Percentiles rank a stretch among this genome's conserved stretches.
Conservation (phyloP, 2,888 invertebrate genomes). For the Lobophora halterata region DNA sequence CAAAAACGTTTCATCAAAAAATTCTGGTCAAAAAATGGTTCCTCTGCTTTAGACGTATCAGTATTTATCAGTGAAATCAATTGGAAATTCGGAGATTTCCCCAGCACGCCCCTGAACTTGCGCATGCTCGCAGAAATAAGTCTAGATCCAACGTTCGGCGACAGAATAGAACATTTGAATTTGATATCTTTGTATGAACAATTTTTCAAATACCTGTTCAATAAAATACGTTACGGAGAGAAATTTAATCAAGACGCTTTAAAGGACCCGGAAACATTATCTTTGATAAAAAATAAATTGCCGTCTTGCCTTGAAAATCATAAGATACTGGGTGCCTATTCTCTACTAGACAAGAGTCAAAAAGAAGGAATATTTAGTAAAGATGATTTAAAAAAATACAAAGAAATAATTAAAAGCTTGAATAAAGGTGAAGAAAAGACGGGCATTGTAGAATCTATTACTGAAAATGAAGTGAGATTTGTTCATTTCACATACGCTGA, state of each 20-base stretch:
- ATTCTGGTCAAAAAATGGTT: conserved; percentile 3
- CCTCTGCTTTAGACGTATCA: too few species aligned
- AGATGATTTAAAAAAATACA: background rate
- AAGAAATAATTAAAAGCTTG: conserved; percentile 4
- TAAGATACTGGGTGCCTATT: conserved; percentile 6
- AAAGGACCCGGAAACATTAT: conserved; percentile 25
- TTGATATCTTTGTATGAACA: conserved; percentile 22
- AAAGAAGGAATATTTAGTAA: background rate
- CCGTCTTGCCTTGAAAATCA: conserved; percentile 1
- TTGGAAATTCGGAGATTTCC: conserved; percentile 21
- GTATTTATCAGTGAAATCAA: background rate
- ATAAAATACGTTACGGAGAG: conserved; percentile 28
- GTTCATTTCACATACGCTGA: conserved; percentile 32
- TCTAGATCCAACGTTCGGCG: too few species aligned
- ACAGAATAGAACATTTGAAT: too few species aligned
- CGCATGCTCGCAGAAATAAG: conserved; percentile 30
- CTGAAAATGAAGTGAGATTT: conserved; percentile 23
- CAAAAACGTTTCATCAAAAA: conserved; percentile 20
- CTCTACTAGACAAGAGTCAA: background rate
- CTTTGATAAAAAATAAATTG: conserved; percentile 2
- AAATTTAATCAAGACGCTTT: conserved; percentile 22
- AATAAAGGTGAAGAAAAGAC: conserved; percentile 29
- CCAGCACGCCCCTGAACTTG: conserved; percentile 29
- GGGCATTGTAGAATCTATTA: conserved; percentile 28
- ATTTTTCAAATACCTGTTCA: conserved; percentile 28